These are phyloP conservation scores for Pristiophorus japonicus DNA, from an alignment of 2,113 vertebrate genomes.

Conservation along the genomic window DNA sequence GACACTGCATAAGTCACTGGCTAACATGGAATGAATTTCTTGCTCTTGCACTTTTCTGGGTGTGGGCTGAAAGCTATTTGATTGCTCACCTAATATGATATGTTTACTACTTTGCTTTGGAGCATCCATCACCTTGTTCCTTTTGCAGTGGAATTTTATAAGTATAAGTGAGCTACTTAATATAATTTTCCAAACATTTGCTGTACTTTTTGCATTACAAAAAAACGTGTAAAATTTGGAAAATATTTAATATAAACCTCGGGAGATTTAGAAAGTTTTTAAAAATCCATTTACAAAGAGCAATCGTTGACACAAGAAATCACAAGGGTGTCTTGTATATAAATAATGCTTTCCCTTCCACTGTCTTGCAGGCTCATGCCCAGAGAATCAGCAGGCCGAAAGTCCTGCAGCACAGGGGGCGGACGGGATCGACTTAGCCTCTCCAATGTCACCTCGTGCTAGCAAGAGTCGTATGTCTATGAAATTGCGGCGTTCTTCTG, in stretches of 20 bases:
- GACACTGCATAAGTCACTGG: constrained; percentile 25
- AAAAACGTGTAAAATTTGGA: background rate
- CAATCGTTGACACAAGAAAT: background rate
- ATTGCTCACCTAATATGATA: constrained; percentile 23
- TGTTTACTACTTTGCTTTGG: background rate
- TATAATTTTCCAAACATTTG: constrained; percentile 17
- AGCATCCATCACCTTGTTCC: constrained; percentile 28
- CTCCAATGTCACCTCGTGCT: constrained; percentile 93
- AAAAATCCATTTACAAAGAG: constrained; percentile 5
- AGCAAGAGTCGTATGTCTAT: constrained; percentile 99
- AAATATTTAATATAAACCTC: background rate
- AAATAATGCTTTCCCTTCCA: background rate
- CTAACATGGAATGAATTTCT: constrained; percentile 12
- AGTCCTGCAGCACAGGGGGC: constrained; percentile 70
- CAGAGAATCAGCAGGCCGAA: constrained; percentile 82
- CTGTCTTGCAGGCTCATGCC: constrained; percentile 75
- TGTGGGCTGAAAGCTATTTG: background rate
- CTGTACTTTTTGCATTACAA: background rate
- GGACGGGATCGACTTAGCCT: constrained; percentile 85
- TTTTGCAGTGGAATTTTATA: background rate
- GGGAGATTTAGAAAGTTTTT: background rate
- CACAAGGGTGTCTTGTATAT: background rate
- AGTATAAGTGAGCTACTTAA: background rate
- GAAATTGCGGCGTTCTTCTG: constrained; percentile 93
- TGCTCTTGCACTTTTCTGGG: constrained; percentile 12